Conservation (phyloP, 2,888 invertebrate species). For the Andricus curvator region DNA sequence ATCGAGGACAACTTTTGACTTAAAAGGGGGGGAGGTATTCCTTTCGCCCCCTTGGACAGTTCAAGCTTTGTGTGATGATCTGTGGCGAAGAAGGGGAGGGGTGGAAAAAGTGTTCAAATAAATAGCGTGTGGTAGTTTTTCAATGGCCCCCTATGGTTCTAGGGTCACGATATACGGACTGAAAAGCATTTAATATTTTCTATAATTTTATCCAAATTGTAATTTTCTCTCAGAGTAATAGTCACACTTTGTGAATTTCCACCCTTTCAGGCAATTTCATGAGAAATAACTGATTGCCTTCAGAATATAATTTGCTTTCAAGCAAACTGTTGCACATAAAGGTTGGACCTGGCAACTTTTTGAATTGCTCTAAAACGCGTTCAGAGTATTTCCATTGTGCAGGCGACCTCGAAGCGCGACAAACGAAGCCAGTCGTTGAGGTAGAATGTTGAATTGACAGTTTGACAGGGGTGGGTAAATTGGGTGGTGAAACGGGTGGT, state of each 20-base stretch:
- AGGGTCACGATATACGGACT: too few species aligned
- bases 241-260: background rate
- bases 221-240: too few species aligned
- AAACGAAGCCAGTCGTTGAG: conserved; percentile 26
- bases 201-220: too few species aligned
- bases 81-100: too few species aligned
- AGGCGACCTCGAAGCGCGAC: background rate
- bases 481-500: conserved; percentile 32
- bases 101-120: too few species aligned
- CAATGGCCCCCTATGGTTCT: too few species aligned
- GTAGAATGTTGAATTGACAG: conserved; percentile 40
- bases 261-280: background rate
- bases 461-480: conserved; percentile 18
- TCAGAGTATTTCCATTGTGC: conserved; percentile 11
- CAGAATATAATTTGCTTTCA: background rate
- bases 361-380: background rate
- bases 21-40: too few species aligned
- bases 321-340: conserved; percentile 6
- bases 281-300: background rate
- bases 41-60: too few species aligned
- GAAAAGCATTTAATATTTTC: too few species aligned
- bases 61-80: too few species aligned
- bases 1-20: too few species aligned
- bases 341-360: background rate
- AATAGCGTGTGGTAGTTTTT: too few species aligned